Base-by-base conservation (phyloP, 2,888 invertebrate species). In the Resseliella maxima region DNA sequence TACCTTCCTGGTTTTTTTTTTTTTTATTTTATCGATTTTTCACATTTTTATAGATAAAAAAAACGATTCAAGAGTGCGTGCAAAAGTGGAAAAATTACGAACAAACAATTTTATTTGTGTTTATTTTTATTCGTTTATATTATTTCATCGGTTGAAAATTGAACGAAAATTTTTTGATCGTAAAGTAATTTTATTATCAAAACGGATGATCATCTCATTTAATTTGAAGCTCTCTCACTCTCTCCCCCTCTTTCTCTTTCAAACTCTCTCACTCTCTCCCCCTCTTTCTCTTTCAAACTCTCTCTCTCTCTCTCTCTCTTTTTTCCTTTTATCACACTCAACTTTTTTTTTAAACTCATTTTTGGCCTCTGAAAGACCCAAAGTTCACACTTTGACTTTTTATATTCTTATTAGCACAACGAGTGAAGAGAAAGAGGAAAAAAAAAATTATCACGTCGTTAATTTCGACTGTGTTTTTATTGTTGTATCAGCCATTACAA, bases 401-500 rank as follows among this genome's bases (percentile, higher is more conserved):
- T 59, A 59, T 59, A 8, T 59, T 59, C 59, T 59, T 59, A 59
- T 59, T 59, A 59, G 24, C 59, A 12, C 5, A 41, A 41, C 5
- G 46, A 50, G 31, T 35, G 31, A 72, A 72, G 12, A 72, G 15
- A 6, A 31, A 72, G 18, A 72, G 31, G 31, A 72, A 31, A 72
- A 31, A 6, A 31, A 72, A 50, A 72, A 72, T 72, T 72, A 72
- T 72, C 72, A 72, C 72, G n/a, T 72, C 72, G 72, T 72, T 72
- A 72, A 72, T 72, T 31, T 35, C 72, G 31, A 18, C 18, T 12
- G 15, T 5, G 24, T 59, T n/a, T 59, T 59, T 8, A 12, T 59
- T 59, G 27, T 59, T 59, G 59, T 18, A 31, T 31, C 31, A 72
- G 31, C 15, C 31, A 72, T 72, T 72, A 72, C 72, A 31, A 72